Conservation (phyloP, 2,888 invertebrate genomes). For the Polydrusus cervinus region DNA sequence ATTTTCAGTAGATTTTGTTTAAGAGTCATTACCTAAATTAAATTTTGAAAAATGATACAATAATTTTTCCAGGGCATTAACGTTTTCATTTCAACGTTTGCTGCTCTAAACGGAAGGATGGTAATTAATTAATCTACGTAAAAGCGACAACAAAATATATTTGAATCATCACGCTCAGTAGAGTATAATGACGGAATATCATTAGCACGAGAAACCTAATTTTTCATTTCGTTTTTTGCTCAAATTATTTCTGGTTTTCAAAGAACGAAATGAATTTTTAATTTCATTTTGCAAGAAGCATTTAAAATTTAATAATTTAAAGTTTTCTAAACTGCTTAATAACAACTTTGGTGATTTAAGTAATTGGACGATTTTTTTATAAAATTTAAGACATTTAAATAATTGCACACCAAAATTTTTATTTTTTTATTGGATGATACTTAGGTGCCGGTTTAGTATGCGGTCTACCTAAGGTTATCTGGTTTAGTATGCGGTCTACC, state of each 20-base stretch:
- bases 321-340: neutral
- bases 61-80: neutral
- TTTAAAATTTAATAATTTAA: neutral
- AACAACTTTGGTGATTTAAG: no score
- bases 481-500: no score
- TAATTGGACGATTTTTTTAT: no score
- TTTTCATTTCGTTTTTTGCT: slow-evolving; percentile 9
- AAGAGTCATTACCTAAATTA: neutral
- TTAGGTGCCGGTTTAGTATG: no score
- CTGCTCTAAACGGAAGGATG: neutral
- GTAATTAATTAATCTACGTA: slow-evolving; percentile 8
- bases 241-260: neutral
- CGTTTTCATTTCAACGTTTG: slow-evolving; percentile 1
- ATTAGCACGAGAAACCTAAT: neutral
- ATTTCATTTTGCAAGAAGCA: neutral
- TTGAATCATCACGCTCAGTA: slow-evolving; percentile 1
- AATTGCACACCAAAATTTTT: no score
- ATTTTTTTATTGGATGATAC: no score
- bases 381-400: no score
- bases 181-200: slow-evolving; percentile 7
- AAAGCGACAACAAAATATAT: slow-evolving; percentile 17
- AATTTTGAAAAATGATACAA: neutral
- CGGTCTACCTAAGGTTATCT: no score
- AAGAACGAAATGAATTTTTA: neutral
- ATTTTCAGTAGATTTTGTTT: no score